Evolutionary conservation across 2,888 invertebrate genomes (phyloP).

Genomic region (Nomada ruficornis): DNA sequence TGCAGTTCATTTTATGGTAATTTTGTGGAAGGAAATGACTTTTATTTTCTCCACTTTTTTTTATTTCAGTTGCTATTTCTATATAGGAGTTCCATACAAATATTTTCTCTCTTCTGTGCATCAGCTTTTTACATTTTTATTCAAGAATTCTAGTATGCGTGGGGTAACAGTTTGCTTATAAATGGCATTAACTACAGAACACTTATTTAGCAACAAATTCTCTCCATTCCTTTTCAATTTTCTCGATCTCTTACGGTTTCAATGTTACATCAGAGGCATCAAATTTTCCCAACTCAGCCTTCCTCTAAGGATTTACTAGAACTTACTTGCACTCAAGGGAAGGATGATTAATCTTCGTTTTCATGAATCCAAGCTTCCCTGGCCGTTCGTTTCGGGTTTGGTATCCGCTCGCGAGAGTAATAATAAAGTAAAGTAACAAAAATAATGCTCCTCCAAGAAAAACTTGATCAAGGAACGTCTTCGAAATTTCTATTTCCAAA

Average conservation of each 20-base stretch:
- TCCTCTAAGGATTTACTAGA: neutral
- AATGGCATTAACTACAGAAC: too few relatives aligned
- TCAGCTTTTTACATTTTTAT: too few relatives aligned
- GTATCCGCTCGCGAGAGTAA: neutral
- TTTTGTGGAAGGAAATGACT: too few relatives aligned
- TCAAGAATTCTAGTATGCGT: too few relatives aligned
- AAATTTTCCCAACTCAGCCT: neutral
- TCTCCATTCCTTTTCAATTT: too few relatives aligned
- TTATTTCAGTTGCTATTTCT: too few relatives aligned
- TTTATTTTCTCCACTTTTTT: neutral
- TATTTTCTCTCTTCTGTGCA: too few relatives aligned
- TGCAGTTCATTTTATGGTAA: too few relatives aligned
- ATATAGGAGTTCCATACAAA: too few relatives aligned
- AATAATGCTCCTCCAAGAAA: neutral
- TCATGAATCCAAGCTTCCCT: neutral
- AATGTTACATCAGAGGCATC: neutral
- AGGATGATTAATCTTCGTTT: slow-evolving; percentile 19
- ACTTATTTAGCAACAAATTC: too few relatives aligned
- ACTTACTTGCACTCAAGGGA: neutral
- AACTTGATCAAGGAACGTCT: neutral
- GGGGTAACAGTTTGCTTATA: too few relatives aligned
- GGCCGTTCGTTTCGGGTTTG: neutral
- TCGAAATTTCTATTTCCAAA: neutral
- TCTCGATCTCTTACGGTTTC: neutral
- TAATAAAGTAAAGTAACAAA: neutral